Percentiles rank a stretch among this genome's conserved stretches.
phyloP scores from a whole-genome alignment of 1,140 invertebrate species.

The Pseudomyrmex sp. region DNA sequence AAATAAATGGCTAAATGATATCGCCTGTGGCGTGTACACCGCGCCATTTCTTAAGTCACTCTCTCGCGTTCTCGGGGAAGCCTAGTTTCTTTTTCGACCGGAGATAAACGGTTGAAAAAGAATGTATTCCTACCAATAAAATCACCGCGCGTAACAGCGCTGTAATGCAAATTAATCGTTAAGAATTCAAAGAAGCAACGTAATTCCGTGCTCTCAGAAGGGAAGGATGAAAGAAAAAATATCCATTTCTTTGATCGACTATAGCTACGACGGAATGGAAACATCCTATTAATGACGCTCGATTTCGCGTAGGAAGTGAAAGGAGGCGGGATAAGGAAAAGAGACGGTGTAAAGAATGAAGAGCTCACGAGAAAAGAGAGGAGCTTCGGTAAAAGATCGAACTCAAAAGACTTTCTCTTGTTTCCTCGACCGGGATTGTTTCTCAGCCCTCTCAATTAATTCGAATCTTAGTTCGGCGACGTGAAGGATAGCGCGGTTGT shows the following conservation, averaged over 20 bases:
- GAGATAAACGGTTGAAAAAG: not conserved
- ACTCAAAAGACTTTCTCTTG: not conserved
- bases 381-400: not conserved
- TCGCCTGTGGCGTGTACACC: constrained; percentile 23
- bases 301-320: constrained; percentile 7
- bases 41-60: constrained; percentile 36
- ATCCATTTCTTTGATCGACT: not conserved
- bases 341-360: constrained; percentile 16
- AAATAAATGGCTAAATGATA: constrained; percentile 59
- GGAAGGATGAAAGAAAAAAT: not conserved
- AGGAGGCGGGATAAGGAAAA: not conserved
- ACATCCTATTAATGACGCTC: constrained; percentile 32
- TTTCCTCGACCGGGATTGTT: not conserved
- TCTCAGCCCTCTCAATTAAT: constrained; percentile 65
- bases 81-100: not conserved
- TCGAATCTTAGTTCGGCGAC: constrained; percentile 51
- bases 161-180: constrained; percentile 22
- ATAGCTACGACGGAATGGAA: not conserved
- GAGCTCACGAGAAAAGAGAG: not conserved
- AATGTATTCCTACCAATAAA: not conserved
- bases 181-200: constrained; percentile 5
- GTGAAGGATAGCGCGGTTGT: constrained; percentile 62
- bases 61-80: not conserved
- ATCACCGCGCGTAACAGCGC: not conserved
- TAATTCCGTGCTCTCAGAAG: not conserved